A percentile compares a stretch with the other conserved stretches of the same genome.
phyloP scores from a whole-genome alignment of 2,797 vertebrate genomes.

The Monodelphis domestica region DNA sequence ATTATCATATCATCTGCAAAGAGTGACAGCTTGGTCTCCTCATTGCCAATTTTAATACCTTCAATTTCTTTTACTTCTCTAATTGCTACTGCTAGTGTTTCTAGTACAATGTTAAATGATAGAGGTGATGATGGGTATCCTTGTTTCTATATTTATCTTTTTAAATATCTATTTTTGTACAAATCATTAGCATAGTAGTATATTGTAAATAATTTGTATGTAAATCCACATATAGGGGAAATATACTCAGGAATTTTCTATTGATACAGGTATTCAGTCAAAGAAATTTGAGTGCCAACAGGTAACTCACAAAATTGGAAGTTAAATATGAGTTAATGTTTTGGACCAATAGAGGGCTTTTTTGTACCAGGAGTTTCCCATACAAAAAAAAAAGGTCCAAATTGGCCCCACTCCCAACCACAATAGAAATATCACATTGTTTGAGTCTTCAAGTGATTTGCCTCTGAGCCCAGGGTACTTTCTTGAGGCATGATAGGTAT shows the following conservation, averaged over 20 bases:
- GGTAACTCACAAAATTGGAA: not conserved
- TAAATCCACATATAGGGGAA: not conserved
- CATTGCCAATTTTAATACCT: no score
- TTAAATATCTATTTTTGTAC: not conserved
- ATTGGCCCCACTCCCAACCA: not conserved
- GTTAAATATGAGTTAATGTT: not conserved
- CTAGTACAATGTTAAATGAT: no score
- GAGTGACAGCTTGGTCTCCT: no score
- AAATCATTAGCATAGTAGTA: not conserved
- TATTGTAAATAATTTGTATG: not conserved
- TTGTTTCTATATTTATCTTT: not conserved
- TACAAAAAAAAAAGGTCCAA: not conserved
- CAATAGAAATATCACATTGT: not conserved
- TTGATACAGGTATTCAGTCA: not conserved
- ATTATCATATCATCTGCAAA: no score
- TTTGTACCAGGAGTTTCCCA: not conserved
- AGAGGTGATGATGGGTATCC: no score
- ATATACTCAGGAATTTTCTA: not conserved
- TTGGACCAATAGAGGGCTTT: not conserved
- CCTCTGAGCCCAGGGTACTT: not conserved
- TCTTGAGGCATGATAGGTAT: not conserved
- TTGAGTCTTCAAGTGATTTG: conserved; percentile 52
- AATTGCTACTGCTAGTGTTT: no score
- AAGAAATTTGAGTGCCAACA: not conserved
- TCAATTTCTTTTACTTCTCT: no score